Percentiles rank a stretch among this genome's conserved stretches.
Evolutionary conservation across 2,797 vertebrate genomes (phyloP).

Genomic region (Takifugu ocellatus): DNA sequence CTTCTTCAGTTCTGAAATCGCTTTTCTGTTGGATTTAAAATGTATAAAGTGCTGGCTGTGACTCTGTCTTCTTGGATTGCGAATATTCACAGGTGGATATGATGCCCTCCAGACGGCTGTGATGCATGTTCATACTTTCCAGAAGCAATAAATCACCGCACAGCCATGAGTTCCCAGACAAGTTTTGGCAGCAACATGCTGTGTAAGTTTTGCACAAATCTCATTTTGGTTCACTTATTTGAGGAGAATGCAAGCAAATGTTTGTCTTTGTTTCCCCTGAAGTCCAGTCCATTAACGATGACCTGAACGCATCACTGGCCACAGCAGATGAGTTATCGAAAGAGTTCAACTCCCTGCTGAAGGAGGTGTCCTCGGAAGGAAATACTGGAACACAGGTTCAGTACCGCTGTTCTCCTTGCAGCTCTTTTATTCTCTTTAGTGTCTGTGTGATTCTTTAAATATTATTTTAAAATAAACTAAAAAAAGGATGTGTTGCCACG

Average conservation of each 20-base stretch:
- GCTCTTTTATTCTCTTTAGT: neutral
- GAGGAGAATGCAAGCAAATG: too few relatives aligned
- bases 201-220: constrained; percentile 62
- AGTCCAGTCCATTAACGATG: constrained; percentile 83
- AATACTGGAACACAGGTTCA: neutral
- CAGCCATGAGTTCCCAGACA: constrained; percentile 67
- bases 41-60: neutral
- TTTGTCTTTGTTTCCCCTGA: constrained; percentile 35
- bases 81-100: neutral
- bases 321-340: constrained; percentile 86
- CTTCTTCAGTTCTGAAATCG: too few relatives aligned
- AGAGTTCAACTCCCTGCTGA: constrained; percentile 81
- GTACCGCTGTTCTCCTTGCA: neutral
- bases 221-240: neutral
- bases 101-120: neutral
- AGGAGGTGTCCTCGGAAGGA: constrained; percentile 53
- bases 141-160: constrained; percentile 22
- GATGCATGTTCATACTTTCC: constrained; percentile 17
- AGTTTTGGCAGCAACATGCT: constrained; percentile 61
- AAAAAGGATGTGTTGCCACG: too few relatives aligned
- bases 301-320: constrained; percentile 84
- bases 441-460: too few relatives aligned
- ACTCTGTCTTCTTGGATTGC: neutral
- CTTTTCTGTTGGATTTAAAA: neutral
- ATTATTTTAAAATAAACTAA: too few relatives aligned